Conservation (phyloP, 53 echinoderm and acorn worm genomes). For the Antedon mediterranea region DNA sequence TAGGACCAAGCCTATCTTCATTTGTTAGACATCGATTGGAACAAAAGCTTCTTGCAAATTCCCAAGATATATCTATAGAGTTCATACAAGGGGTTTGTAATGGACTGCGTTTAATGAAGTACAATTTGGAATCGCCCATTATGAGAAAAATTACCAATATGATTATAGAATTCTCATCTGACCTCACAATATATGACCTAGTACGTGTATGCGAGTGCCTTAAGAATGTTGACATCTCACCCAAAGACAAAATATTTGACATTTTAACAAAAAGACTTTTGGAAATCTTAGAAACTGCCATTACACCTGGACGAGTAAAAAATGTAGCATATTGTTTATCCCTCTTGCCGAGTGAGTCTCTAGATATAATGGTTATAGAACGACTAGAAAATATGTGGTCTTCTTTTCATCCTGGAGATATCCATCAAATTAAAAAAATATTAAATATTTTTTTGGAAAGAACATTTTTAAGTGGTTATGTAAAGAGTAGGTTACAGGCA, state of each 20-base stretch:
- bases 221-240: constrained; percentile 12
- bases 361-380: constrained; percentile 17
- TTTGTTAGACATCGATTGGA: constrained; percentile 35
- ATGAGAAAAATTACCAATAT: constrained; percentile 12
- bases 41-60: constrained; percentile 17
- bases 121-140: constrained; percentile 2
- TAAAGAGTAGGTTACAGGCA: not conserved
- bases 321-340: constrained; percentile 33
- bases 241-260: constrained; percentile 20
- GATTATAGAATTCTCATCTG: constrained; percentile 2
- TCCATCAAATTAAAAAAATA: constrained; percentile 43
- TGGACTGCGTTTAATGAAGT: constrained; percentile 19
- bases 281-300: constrained; percentile 10
- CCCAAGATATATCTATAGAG: not conserved
- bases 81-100: constrained; percentile 5
- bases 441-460: not conserved
- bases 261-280: constrained; percentile 8
- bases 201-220: constrained; percentile 29
- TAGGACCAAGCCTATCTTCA: constrained; percentile 37
- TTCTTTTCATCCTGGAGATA: constrained; percentile 44
- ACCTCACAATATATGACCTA: constrained; percentile 6
- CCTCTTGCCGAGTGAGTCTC: constrained; percentile 17
- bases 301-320: constrained; percentile 16
- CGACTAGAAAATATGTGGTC: constrained; percentile 33
- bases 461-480: not conserved